A percentile compares a stretch with the other conserved stretches of the same genome.
Conservation (phyloP, 2,888 invertebrate genomes). For the Pollenia griseotomentosa region DNA sequence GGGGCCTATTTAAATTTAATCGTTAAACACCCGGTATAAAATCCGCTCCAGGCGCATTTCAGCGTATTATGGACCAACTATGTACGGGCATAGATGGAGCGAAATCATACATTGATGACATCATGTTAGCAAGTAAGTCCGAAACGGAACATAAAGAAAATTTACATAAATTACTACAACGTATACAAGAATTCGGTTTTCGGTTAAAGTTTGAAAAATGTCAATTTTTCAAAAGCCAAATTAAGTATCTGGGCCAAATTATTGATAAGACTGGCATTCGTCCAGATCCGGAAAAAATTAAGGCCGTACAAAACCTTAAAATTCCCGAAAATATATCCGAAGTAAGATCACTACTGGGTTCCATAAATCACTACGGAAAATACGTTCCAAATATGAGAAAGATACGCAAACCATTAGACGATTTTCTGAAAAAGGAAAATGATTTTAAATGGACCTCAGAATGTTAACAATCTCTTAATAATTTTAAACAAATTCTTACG, state of each 20-base stretch:
- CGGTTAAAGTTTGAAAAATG: background rate
- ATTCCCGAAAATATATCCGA: constrained; percentile 54
- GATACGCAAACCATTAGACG: constrained; percentile 47
- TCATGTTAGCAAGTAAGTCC: constrained; percentile 55
- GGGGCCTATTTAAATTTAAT: constrained; percentile 63
- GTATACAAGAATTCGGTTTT: background rate
- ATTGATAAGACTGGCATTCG: background rate
- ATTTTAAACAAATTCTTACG: constrained; percentile 62
- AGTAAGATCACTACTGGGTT: constrained; percentile 62
- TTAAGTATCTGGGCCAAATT: background rate
- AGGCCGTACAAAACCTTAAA: constrained; percentile 37
- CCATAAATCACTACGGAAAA: constrained; percentile 68
- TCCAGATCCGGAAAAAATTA: constrained; percentile 54
- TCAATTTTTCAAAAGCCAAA: constrained; percentile 14
- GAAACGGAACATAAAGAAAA: too few relatives aligned
- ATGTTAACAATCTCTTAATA: constrained; percentile 49
- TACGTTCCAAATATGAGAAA: constrained; percentile 52
- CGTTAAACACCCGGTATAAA: constrained; percentile 72
- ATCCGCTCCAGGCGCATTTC: constrained; percentile 71
- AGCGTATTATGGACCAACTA: constrained; percentile 71
- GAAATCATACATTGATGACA: constrained; percentile 69
- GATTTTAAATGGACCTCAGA: constrained; percentile 56
- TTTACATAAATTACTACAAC: too few relatives aligned
- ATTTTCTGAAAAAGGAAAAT: constrained; percentile 49
- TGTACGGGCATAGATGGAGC: constrained; percentile 56